Evolutionary conservation across 2,113 vertebrate genomes (phyloP), one percentile per base, ranked within the genome.

Genomic region (Misgurnus anguillicaudatus): DNA sequence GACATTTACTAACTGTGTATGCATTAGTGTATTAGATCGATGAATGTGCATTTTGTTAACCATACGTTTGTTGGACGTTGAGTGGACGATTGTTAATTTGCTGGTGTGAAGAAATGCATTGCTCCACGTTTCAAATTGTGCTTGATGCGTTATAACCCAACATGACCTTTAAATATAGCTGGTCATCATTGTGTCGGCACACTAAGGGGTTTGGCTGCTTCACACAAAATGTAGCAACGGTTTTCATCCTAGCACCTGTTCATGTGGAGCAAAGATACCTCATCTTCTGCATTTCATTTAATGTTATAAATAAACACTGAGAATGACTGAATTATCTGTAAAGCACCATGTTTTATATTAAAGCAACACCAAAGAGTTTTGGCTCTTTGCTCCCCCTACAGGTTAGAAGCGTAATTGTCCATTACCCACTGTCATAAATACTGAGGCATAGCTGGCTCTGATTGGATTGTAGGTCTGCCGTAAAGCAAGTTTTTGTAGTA

Each of bases 151-250:
- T 47, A 17, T 77, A 66, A 77, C 47, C 74, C 24, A 5, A 51
- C 63, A 4, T 82, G 53, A 71, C 68, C 48, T n/a, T 61, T 77
- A 51, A 61, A 39, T 55, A 42, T 61, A 63, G 45, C 55, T 81
- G 47, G 66, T 76, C 19, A 47, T 39, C 19, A 45, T 66, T 58
- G 70, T 47, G 80, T 48, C 57, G 48, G 67, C 17, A 42, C 69
- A 57, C 51, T 5, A 24, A 38, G 14, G 4, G 31, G 14, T 55
- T 71, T 51, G 68, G 47, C 47, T 13, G 17, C 16, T 71, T 38
- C 48, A n/a, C 48, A 38, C 68, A 19, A 38, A 38, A 71, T 55
- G 10, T 57, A 48, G 48, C 17, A 48, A 36, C 24, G 14, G 8
- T 51, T 47, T 51, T 69, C 31, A 71, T 51, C 31, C 48, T 55